Percentiles rank a stretch among this genome's conserved stretches.
These are phyloP conservation scores for Drosophila niveifrons DNA, from an alignment of 2,888 invertebrate genomes.

Conservation along the genomic window DNA sequence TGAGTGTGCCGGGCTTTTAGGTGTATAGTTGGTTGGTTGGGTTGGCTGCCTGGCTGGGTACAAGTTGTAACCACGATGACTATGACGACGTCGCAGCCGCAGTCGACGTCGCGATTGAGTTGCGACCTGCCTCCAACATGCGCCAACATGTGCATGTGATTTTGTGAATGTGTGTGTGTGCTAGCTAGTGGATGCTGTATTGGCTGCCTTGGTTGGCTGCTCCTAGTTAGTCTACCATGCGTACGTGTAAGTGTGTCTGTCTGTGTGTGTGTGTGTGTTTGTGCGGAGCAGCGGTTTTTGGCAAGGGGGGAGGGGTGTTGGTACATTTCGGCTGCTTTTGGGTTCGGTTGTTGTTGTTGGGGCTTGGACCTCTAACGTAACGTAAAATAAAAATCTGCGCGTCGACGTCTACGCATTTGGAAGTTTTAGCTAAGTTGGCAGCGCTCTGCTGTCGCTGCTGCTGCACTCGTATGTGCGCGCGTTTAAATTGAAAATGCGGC, in stretches of 20 bases:
- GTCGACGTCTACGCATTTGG: slow-evolving; percentile 58
- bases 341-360: slow-evolving; percentile 21
- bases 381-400: slow-evolving; percentile 62
- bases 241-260: not conserved
- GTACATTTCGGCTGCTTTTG: slow-evolving; percentile 5
- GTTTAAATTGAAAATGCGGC: slow-evolving; percentile 76
- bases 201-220: not conserved
- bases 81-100: not conserved
- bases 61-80: slow-evolving; percentile 58
- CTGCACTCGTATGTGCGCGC: slow-evolving; percentile 48
- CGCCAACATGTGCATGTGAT: slow-evolving; percentile 22
- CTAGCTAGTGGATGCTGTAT: not conserved
- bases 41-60: slow-evolving; percentile 4
- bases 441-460: slow-evolving; percentile 27
- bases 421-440: slow-evolving; percentile 61
- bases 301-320: slow-evolving; percentile 11
- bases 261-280: not conserved
- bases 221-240: slow-evolving; percentile 17
- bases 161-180: not conserved
- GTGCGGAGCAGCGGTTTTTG: not conserved
- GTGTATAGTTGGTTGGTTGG: slow-evolving; percentile 7
- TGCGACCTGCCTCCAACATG: slow-evolving; percentile 38
- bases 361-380: slow-evolving; percentile 56
- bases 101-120: slow-evolving; percentile 48
- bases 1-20: slow-evolving; percentile 5